Base-by-base conservation (phyloP, 2,888 invertebrate species). In the Trichacis sp. region DNA sequence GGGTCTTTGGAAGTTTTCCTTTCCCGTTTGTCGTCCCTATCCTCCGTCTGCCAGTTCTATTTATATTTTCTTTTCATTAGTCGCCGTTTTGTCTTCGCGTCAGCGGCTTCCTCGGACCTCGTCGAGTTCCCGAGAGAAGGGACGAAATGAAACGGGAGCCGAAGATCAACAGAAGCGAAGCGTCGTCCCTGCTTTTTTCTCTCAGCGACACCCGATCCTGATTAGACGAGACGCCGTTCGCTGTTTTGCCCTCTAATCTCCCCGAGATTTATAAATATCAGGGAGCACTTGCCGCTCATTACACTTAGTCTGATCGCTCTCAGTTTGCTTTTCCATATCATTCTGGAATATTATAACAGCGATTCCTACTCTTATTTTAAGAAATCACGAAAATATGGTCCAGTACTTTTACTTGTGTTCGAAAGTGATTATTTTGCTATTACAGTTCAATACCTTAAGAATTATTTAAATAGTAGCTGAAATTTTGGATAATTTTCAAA, bases 61-160 rank as follows among this genome's bases (percentile, higher is more conserved):
- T 78, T 78, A 73, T 79, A 68, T 80, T 79, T 80, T 76, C 77
- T 78, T 80, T 80, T 81, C 77, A 81, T 80, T 80, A 78, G 72
- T 72, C 66, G 45, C 51, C 58, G 49, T 64, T 63, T 56, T 52
- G 42, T 50, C 54, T 52, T 17, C 24, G 8, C 50, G 59, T 53
- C 53, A 49, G 54, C 64, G 48, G 45, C 18, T 60, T 58, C 59
- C 52, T 49, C 29, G 53, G 49, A 33, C n/a, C 30, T n/a, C n/a
- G n/a, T n/a, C n/a, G n/a, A n/a, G n/a, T 17, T 12, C 30, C 17
- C 12, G 33, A 14, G 51, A 52, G 52, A 59, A 43, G 38, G 11
- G 29, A 59, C 50, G 50, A 48, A 54, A 58, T 2, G 49, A 17
- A 14, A 47, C 20, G 42, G 12, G 36, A 36, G 48, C 45, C 38